Percentiles rank a stretch among this genome's conserved stretches.
Conservation (phyloP, 2,888 invertebrate genomes). For the Troides helena region DNA sequence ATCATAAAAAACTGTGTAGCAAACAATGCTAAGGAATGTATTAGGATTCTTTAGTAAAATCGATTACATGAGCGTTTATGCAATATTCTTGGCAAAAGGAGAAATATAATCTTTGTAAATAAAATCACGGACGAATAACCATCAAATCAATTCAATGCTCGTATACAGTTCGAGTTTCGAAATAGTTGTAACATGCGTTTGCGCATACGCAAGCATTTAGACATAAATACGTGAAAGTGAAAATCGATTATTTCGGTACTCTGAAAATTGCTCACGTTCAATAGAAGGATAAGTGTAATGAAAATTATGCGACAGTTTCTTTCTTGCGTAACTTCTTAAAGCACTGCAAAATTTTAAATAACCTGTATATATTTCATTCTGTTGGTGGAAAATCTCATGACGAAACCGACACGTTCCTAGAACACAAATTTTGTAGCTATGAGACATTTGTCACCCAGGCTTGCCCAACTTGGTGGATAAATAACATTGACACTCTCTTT, state of each 20-base stretch:
- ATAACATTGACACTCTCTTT: no score
- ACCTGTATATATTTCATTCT: background rate
- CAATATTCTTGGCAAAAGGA: slow-evolving; percentile 26
- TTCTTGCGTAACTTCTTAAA: slow-evolving; percentile 13
- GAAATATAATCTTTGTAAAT: slow-evolving; percentile 36
- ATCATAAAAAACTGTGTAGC: background rate
- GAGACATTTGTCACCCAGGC: no score
- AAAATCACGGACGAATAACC: slow-evolving; percentile 36
- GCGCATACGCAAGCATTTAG: slow-evolving; percentile 42
- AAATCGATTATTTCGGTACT: slow-evolving; percentile 36
- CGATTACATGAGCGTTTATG: slow-evolving; percentile 17
- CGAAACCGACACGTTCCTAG: no score
- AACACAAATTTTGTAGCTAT: no score
- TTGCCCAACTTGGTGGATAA: no score
- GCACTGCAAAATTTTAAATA: background rate
- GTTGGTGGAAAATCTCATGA: background rate
- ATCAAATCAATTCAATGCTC: slow-evolving; percentile 45
- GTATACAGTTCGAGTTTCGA: slow-evolving; percentile 56
- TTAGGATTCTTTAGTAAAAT: slow-evolving; percentile 16
- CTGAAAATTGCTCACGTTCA: slow-evolving; percentile 27
- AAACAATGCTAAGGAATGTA: slow-evolving; percentile 11
- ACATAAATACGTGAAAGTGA: slow-evolving; percentile 57
- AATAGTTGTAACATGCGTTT: slow-evolving; percentile 36
- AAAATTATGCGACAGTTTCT: slow-evolving; percentile 3
- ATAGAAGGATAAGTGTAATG: slow-evolving; percentile 26